Conservation (phyloP, 2,888 invertebrate genomes). For the Melieria omissa region DNA sequence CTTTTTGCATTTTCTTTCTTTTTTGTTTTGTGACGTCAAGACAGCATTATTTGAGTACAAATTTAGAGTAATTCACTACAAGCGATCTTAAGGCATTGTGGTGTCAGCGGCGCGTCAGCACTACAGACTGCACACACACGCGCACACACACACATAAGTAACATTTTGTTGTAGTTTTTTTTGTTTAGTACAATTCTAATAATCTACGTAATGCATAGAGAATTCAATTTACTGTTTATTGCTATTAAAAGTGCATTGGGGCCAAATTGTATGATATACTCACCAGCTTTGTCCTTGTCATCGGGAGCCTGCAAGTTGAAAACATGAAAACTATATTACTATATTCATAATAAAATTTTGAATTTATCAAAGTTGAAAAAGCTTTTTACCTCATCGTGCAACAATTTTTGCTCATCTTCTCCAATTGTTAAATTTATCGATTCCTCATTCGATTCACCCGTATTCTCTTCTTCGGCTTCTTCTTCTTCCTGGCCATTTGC, state of each 20-base stretch:
- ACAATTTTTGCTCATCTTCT: slow-evolving; percentile 80
- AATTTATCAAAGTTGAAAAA: too few relatives aligned
- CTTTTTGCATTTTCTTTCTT: slow-evolving; percentile 4
- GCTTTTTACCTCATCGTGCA: slow-evolving; percentile 77
- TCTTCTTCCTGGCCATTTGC: slow-evolving; percentile 50
- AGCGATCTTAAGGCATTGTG: too few relatives aligned
- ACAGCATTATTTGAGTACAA: neutral
- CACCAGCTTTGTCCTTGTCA: slow-evolving; percentile 72
- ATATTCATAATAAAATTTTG: too few relatives aligned
- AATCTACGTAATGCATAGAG: neutral
- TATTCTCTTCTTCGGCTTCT: slow-evolving; percentile 53
- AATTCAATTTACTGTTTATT: neutral
- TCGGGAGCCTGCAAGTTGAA: slow-evolving; percentile 65
- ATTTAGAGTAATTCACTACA: neutral
- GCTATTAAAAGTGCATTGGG: neutral
- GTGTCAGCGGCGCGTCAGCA: too few relatives aligned
- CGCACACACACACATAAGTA: neutral
- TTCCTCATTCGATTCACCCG: slow-evolving; percentile 70
- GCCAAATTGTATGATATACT: slow-evolving; percentile 53
- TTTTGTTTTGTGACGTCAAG: slow-evolving; percentile 9
- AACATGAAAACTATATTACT: neutral
- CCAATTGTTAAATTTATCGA: slow-evolving; percentile 84
- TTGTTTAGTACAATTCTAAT: neutral
- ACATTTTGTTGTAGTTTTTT: slow-evolving; percentile 5
- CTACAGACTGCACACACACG: neutral